phyloP scores from a whole-genome alignment of 2,888 invertebrate species.

The Habroteleia sp. region DNA sequence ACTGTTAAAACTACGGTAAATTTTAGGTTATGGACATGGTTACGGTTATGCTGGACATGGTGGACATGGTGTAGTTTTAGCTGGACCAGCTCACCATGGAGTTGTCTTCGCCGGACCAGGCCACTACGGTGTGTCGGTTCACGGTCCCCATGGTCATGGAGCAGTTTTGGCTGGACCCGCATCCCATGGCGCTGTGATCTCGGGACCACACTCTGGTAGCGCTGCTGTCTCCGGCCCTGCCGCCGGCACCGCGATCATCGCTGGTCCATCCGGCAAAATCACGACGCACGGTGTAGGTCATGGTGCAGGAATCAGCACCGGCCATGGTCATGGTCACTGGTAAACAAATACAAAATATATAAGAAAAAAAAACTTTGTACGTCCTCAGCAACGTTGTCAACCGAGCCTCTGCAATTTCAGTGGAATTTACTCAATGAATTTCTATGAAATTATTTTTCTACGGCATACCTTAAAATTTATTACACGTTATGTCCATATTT shows the following conservation, averaged over 20 bases:
- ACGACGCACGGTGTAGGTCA: slow-evolving; percentile 78
- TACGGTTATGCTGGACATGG: slow-evolving; percentile 64
- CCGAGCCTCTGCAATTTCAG: slow-evolving; percentile 6
- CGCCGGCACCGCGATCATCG: slow-evolving; percentile 77
- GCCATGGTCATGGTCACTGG: slow-evolving; percentile 72
- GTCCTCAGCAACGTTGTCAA: slow-evolving; percentile 47
- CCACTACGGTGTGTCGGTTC: slow-evolving; percentile 53
- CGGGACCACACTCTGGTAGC: slow-evolving; percentile 76
- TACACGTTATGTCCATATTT: slow-evolving; percentile 42
- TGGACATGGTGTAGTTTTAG: slow-evolving; percentile 67
- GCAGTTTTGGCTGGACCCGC: slow-evolving; percentile 73
- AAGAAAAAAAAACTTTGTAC: slow-evolving; percentile 33
- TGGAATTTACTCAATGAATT: slow-evolving; percentile 4
- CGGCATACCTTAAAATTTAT: slow-evolving; percentile 9
- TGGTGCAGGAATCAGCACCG: slow-evolving; percentile 75
- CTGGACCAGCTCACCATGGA: slow-evolving; percentile 64
- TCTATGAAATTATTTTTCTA: slow-evolving; percentile 20
- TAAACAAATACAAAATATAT: slow-evolving; percentile 62
- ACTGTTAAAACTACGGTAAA: neutral
- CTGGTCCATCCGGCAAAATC: slow-evolving; percentile 79
- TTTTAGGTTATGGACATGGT: slow-evolving; percentile 41
- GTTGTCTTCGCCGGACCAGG: slow-evolving; percentile 57
- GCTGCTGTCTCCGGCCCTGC: slow-evolving; percentile 76
- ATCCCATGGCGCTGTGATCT: slow-evolving; percentile 73
- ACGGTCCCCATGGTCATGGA: slow-evolving; percentile 64